Evolutionary conservation across 2,113 vertebrate species (phyloP).

Genomic region (Passerina amoena): DNA sequence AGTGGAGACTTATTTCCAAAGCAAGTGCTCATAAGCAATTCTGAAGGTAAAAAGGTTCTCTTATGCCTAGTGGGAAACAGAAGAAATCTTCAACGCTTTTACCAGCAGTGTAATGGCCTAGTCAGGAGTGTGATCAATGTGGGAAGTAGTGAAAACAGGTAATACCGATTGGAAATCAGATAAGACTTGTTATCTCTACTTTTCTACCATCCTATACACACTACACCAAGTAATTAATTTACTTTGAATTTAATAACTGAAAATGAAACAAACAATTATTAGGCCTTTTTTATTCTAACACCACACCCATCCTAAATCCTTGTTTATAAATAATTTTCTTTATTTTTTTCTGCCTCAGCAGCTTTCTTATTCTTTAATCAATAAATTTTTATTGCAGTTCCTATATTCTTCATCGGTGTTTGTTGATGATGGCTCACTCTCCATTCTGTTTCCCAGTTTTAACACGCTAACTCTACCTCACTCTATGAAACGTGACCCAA

Average conservation of each 20-base stretch:
- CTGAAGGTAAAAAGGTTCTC: neutral
- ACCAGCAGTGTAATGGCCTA: neutral
- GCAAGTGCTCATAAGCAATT: neutral
- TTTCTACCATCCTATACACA: neutral
- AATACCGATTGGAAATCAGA: neutral
- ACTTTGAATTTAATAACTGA: neutral
- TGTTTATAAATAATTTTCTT: neutral
- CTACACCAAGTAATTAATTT: neutral
- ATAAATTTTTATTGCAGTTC: neutral
- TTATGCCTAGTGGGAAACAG: neutral
- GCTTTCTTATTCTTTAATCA: neutral
- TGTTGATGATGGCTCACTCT: neutral
- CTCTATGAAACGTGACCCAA: neutral
- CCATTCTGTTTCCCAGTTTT: neutral
- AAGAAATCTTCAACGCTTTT: neutral
- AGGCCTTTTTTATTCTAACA: neutral
- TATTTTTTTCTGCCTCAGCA: neutral
- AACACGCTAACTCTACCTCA: neutral
- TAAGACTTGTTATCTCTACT: neutral
- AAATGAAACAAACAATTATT: neutral
- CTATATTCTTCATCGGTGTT: neutral
- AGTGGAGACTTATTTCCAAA: neutral
- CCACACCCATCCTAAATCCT: neutral
- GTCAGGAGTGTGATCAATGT: neutral
- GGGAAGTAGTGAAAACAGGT: rapidly evolving